Evolutionary conservation across 2,888 invertebrate genomes (phyloP).

Genomic region (Tipula helvola): DNA sequence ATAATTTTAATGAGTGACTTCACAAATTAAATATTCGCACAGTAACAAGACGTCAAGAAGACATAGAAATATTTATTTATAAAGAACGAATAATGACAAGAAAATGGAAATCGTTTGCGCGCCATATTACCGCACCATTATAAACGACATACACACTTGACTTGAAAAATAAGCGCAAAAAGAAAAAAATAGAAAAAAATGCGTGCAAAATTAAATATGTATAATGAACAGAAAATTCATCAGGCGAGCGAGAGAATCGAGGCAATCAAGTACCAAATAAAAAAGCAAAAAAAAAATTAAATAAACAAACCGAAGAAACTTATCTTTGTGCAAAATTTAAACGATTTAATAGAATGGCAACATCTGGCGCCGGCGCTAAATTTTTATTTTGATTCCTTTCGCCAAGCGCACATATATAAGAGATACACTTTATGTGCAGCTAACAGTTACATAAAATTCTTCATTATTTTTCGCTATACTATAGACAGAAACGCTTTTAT

Average conservation of each 20-base stretch:
- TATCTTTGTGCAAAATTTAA: neutral
- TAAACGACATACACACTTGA: neutral
- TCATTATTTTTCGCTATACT: neutral
- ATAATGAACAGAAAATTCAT: neutral
- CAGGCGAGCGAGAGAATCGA: neutral
- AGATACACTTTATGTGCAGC: neutral
- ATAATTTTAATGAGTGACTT: neutral
- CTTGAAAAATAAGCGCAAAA: neutral
- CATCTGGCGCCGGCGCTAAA: slow-evolving; percentile 8
- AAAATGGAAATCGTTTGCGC: neutral
- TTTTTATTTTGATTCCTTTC: neutral
- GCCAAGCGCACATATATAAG: neutral
- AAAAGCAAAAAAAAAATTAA: neutral
- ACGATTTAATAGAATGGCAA: neutral
- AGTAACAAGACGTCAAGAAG: neutral
- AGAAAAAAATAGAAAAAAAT: neutral
- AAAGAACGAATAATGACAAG: neutral
- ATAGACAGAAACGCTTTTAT: neutral
- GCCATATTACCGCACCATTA: neutral
- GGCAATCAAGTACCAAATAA: neutral
- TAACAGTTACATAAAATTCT: neutral
- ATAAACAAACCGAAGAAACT: neutral
- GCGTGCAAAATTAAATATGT: neutral
- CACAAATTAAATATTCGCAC: neutral
- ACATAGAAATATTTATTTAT: neutral